Evolutionary conservation across 2,888 invertebrate species (phyloP).

Genomic region (Drosophila acutilabella): DNA sequence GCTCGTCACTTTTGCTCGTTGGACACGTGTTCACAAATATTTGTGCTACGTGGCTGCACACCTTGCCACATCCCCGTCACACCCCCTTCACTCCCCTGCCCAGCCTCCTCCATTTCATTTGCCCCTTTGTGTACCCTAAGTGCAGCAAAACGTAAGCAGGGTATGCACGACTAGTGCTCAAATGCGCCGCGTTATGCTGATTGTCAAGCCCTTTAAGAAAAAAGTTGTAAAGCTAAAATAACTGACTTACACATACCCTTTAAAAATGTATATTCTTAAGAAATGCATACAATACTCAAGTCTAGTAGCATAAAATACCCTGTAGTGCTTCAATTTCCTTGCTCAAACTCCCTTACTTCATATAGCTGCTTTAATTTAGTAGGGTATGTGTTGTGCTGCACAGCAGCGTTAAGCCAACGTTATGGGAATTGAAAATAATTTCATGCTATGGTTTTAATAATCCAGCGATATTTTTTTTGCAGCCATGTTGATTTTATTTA

Average conservation of each 20-base stretch:
- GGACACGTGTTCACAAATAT: constrained; percentile 79
- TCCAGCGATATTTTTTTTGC: constrained; percentile 39
- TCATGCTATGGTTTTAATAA: constrained; percentile 67
- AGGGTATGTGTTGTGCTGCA: not conserved
- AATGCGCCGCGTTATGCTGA: not conserved
- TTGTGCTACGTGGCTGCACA: constrained; percentile 76
- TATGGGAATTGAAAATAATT: constrained; percentile 59
- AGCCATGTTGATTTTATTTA: constrained; percentile 51
- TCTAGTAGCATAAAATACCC: not conserved
- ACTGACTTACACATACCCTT: not conserved
- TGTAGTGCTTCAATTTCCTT: not conserved
- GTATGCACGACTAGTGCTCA: constrained; percentile 2
- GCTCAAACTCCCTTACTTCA: too few relatives aligned
- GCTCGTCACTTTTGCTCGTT: constrained; percentile 73
- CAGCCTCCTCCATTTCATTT: constrained; percentile 17
- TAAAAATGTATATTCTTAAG: not conserved
- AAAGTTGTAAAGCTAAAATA: not conserved
- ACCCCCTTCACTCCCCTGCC: not conserved
- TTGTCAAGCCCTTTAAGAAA: not conserved
- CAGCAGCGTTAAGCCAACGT: not conserved
- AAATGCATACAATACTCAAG: not conserved
- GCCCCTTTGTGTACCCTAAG: constrained; percentile 46
- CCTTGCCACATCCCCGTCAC: constrained; percentile 37
- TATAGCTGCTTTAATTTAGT: not conserved
- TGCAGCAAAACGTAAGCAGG: not conserved